Conservation (phyloP, 2,797 vertebrate species). For the Gymnopithys bicolor region DNA sequence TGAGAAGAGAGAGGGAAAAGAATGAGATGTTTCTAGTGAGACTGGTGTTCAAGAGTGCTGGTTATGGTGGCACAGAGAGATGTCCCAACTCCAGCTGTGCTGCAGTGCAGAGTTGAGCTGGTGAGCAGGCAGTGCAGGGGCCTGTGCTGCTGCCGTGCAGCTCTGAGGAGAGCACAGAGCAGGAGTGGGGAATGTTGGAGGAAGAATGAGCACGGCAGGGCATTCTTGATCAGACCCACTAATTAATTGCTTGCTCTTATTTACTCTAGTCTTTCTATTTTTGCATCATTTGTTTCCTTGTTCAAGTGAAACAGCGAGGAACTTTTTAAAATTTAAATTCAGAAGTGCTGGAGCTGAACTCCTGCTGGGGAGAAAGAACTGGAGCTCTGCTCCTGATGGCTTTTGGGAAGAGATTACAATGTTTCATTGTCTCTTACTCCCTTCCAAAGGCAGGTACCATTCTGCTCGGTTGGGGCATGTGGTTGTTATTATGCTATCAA, state of each 20-base stretch:
- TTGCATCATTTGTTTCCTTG: constrained; percentile 65
- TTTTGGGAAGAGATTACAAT: background rate
- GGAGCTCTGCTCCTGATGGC: constrained; percentile 21
- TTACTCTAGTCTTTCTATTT: constrained; percentile 48
- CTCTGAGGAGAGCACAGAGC: background rate
- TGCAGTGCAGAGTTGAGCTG: background rate
- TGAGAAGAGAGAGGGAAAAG: background rate
- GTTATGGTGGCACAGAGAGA: background rate
- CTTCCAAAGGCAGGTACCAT: constrained; percentile 34
- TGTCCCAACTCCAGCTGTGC: background rate
- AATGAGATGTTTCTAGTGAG: background rate
- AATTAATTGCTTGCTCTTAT: constrained; percentile 57
- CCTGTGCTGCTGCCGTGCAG: background rate
- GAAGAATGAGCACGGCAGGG: background rate
- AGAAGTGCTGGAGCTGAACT: constrained; percentile 14
- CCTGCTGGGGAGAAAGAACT: constrained; percentile 41
- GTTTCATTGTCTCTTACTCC: background rate
- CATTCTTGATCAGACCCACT: constrained; percentile 35
- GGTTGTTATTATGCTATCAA: background rate
- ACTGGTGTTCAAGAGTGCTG: background rate
- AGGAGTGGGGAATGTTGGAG: background rate
- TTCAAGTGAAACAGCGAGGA: constrained; percentile 51
- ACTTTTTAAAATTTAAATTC: constrained; percentile 57
- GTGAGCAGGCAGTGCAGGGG: background rate
- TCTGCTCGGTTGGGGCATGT: background rate